Conservation (phyloP, 2,797 vertebrate species). For the Enteromius argenteus region DNA sequence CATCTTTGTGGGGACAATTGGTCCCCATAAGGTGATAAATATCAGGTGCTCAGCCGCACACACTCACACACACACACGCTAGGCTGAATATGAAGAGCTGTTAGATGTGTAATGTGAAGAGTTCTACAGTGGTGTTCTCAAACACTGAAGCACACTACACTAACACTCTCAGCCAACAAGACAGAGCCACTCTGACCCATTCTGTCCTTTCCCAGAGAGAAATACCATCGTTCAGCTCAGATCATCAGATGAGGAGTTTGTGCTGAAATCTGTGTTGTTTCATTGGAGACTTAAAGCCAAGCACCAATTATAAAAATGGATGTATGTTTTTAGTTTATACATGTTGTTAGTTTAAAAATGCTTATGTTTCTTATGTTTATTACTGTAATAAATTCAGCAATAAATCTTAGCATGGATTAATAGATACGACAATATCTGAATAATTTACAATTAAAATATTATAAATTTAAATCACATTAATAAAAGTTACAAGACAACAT, state of each 20-base stretch:
- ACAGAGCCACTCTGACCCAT: background rate
- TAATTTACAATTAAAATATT: background rate
- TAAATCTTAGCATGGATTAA: background rate
- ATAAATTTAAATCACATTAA: too few species aligned
- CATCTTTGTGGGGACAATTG: too few species aligned
- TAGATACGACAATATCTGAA: background rate
- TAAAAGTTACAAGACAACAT: too few species aligned
- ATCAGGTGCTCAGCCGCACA: background rate
- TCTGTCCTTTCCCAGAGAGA: background rate
- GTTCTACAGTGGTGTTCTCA: constrained; percentile 7
- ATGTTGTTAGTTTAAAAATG: too few species aligned
- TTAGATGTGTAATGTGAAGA: background rate
- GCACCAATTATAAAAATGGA: background rate
- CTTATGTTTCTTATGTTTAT: too few species aligned
- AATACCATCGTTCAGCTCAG: background rate
- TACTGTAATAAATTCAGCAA: too few species aligned
- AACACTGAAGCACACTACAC: background rate
- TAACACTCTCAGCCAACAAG: background rate
- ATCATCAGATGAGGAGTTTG: background rate
- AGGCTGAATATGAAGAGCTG: background rate
- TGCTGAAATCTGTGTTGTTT: background rate
- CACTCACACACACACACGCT: background rate
- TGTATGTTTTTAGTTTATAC: too few species aligned
- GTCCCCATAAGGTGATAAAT: too few species aligned
- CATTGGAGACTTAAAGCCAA: background rate